Percentiles rank a stretch among this genome's conserved stretches.
phyloP scores from a whole-genome alignment of 2,888 invertebrate species.

The Eulithis prunata region DNA sequence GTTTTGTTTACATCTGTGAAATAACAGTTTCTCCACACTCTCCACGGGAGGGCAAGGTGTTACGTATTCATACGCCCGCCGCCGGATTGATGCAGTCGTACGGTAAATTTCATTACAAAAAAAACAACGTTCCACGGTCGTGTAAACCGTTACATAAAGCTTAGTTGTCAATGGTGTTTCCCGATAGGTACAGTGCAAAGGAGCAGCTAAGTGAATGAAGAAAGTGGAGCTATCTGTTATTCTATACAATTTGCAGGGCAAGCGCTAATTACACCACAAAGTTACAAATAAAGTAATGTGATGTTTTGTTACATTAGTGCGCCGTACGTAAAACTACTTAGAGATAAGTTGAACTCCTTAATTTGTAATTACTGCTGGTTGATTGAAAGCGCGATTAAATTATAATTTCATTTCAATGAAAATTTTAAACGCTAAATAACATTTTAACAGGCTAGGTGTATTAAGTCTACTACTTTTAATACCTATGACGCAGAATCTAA shows the following conservation, averaged over 20 bases:
- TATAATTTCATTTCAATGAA: conserved; percentile 15
- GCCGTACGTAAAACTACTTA: conserved; percentile 18
- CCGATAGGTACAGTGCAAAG: not conserved
- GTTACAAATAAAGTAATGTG: not conserved
- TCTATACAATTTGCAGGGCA: no score
- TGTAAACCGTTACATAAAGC: no score
- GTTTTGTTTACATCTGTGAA: no score
- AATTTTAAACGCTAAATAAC: conserved; percentile 21
- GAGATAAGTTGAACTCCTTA: conserved; percentile 4
- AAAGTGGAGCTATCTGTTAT: no score
- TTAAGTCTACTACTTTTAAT: conserved; percentile 12
- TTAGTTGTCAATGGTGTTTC: no score
- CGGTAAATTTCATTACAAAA: no score
- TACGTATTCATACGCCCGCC: no score
- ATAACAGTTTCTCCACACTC: no score
- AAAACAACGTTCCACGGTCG: no score
- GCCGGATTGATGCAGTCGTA: no score
- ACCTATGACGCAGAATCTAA: conserved; percentile 12
- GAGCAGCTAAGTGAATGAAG: not conserved
- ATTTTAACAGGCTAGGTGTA: conserved; percentile 12
- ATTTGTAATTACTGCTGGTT: conserved; percentile 22
- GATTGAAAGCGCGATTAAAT: conserved; percentile 23
- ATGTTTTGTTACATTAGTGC: conserved; percentile 13
- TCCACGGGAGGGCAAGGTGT: no score
- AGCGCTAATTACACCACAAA: no score